Conservation (phyloP, 2,113 vertebrate species). For the Gallinago paraguaiae region DNA sequence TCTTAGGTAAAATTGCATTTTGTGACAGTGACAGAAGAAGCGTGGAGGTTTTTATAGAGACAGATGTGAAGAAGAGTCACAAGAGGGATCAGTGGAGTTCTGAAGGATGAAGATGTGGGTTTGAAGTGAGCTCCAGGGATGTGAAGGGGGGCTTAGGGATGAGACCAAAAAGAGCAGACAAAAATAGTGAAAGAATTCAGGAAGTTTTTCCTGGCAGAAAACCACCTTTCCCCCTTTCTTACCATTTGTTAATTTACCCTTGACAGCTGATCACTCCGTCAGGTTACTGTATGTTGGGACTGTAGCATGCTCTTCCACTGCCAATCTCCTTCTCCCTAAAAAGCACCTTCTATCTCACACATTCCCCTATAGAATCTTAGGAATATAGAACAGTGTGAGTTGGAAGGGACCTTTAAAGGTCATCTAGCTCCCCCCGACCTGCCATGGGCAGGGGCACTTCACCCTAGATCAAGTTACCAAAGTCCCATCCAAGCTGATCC, state of each 20-base stretch:
- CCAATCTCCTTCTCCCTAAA: not conserved
- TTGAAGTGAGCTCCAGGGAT: not conserved
- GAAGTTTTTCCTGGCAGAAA: not conserved
- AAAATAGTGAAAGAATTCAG: not conserved
- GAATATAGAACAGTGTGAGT: not conserved
- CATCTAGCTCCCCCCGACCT: rapidly evolving
- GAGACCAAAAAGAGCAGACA: rapidly evolving
- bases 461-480: not conserved
- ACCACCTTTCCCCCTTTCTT: not conserved
- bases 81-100: not conserved
- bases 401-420: not conserved
- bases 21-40: not conserved
- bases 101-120: not conserved
- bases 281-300: not conserved
- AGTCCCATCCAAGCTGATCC: not conserved
- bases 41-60: slow-evolving; percentile 31
- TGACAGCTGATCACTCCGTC: not conserved
- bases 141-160: not conserved
- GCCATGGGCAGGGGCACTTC: not conserved
- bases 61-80: not conserved
- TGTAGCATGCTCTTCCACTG: not conserved
- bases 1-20: not conserved
- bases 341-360: not conserved
- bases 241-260: not conserved
- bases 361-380: not conserved